Evolutionary conservation across 2,888 invertebrate genomes (phyloP).

Genomic region (Asteroscopus sphinx): DNA sequence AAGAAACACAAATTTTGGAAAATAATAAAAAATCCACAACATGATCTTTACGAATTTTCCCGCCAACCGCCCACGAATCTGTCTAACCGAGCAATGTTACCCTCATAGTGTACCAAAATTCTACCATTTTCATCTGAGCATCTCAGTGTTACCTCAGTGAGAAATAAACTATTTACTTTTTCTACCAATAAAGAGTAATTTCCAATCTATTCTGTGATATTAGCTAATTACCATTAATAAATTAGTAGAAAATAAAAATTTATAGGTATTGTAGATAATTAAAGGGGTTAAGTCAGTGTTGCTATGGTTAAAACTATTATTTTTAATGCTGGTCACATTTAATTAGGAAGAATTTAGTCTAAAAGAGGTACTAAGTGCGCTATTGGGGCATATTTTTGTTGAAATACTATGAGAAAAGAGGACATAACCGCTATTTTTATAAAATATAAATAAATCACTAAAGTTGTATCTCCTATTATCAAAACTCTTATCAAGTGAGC

Average conservation of each 20-base stretch:
- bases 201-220: conserved; percentile 55
- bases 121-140: conserved; percentile 61
- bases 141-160: conserved; percentile 61
- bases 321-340: conserved; percentile 22
- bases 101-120: conserved; percentile 55
- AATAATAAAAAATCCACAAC: too few species aligned
- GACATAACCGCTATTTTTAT: too few species aligned
- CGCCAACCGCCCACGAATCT: too few species aligned
- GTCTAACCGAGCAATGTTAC: conserved; percentile 65
- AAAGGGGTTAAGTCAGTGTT: conserved; percentile 58
- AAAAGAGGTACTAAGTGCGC: not conserved
- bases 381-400: too few species aligned
- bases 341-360: conserved; percentile 4
- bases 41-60: too few species aligned
- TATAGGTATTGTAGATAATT: conserved; percentile 39
- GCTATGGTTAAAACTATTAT: conserved; percentile 52
- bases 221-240: conserved; percentile 59
- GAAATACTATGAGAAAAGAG: too few species aligned
- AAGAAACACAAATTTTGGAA: too few species aligned
- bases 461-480: too few species aligned
- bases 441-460: too few species aligned
- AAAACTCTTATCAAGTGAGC: too few species aligned
- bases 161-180: conserved; percentile 61
- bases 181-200: conserved; percentile 64
- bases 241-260: conserved; percentile 47